Conservation (phyloP, 2,888 invertebrate genomes). For the Corythucha ciliata region DNA sequence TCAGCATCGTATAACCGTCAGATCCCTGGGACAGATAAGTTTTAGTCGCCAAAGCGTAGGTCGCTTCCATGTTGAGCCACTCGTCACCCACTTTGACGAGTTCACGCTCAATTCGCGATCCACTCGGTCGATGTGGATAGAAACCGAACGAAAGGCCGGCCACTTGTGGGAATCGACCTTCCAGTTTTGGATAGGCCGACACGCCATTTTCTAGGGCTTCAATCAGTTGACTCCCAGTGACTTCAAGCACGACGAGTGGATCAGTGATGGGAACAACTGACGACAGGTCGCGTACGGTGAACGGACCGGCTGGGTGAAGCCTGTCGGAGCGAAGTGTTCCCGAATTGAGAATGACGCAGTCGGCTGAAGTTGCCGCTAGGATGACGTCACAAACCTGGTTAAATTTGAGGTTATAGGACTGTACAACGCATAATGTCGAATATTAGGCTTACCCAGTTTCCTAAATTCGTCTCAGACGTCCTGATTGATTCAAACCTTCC, state of each 20-base stretch:
- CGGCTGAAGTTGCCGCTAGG: slow-evolving; percentile 74
- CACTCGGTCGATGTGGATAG: slow-evolving; percentile 48
- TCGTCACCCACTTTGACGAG: slow-evolving; percentile 78
- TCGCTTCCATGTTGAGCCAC: slow-evolving; percentile 53
- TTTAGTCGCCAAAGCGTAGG: slow-evolving; percentile 53
- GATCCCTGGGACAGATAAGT: slow-evolving; percentile 70
- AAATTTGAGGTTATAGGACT: background rate
- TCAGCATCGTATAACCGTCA: slow-evolving; percentile 77
- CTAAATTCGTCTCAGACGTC: slow-evolving; percentile 78
- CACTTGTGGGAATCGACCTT: slow-evolving; percentile 82
- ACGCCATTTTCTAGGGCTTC: slow-evolving; percentile 75
- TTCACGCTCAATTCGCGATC: slow-evolving; percentile 58
- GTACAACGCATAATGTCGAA: background rate
- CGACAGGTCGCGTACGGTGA: slow-evolving; percentile 72
- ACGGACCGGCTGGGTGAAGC: slow-evolving; percentile 72
- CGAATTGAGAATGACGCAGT: slow-evolving; percentile 75
- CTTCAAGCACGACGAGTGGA: slow-evolving; percentile 65
- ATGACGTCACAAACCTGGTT: slow-evolving; percentile 59
- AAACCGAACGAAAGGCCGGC: slow-evolving; percentile 47
- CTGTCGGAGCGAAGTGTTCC: slow-evolving; percentile 72
- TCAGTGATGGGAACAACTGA: slow-evolving; percentile 80
- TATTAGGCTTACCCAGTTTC: slow-evolving; percentile 53
- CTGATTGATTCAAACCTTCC: slow-evolving; percentile 72
- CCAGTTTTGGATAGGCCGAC: slow-evolving; percentile 73
- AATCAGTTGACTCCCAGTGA: slow-evolving; percentile 58